Percentiles rank a stretch among this genome's conserved stretches.
Evolutionary conservation across 1,140 invertebrate species (phyloP).

Genomic region (Trichoplusia ni): DNA sequence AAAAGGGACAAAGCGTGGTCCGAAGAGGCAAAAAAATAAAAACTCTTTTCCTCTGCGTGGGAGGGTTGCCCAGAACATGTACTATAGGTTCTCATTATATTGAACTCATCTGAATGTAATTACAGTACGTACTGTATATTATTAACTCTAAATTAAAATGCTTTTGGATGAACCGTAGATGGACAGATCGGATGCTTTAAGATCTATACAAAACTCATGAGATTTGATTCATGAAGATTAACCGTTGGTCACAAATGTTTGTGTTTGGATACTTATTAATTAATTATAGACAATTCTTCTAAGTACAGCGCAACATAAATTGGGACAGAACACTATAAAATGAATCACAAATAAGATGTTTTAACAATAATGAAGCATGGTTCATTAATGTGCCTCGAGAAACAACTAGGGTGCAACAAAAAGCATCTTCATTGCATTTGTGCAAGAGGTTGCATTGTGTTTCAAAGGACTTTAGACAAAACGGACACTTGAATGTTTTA

Average conservation of each 20-base stretch:
- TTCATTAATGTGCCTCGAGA: not conserved
- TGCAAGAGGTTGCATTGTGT: not conserved
- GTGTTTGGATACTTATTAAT: no score
- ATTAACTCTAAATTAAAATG: no score
- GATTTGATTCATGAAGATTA: no score
- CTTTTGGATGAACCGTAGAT: no score
- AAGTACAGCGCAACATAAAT: no score
- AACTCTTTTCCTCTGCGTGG: constrained; percentile 52
- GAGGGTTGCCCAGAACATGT: constrained; percentile 26
- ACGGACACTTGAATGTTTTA: constrained; percentile 1
- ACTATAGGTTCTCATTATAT: constrained; percentile 42
- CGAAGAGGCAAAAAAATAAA: constrained; percentile 63
- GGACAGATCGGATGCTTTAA: no score
- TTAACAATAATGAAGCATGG: not conserved
- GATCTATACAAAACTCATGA: no score
- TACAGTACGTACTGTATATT: constrained; percentile 42
- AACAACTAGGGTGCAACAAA: not conserved
- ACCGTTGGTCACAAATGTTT: no score
- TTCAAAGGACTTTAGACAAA: not conserved
- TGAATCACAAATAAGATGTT: no score
- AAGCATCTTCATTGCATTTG: not conserved
- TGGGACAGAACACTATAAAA: no score
- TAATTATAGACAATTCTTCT: no score
- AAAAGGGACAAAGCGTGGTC: constrained; percentile 64
- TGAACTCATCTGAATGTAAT: constrained; percentile 44